Evolutionary conservation across 1,140 invertebrate genomes (phyloP).

Genomic region (Drosophila repleta): DNA sequence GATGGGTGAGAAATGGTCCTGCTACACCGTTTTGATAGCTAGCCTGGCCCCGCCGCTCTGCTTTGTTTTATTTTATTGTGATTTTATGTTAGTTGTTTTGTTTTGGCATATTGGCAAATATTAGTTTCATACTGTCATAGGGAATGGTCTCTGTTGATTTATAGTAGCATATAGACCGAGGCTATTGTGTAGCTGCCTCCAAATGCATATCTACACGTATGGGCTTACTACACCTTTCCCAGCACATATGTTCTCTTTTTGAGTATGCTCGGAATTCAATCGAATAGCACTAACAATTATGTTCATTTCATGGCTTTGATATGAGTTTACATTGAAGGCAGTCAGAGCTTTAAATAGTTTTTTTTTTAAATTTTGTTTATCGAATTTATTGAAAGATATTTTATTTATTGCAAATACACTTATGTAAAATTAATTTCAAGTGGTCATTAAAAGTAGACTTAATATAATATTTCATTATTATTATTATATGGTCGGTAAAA

Average conservation of each 20-base stretch:
- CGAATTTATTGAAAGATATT: constrained; percentile 6
- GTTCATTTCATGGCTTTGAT: too few species aligned
- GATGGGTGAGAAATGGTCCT: constrained; percentile 33
- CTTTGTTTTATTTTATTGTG: constrained; percentile 72
- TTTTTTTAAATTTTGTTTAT: not conserved
- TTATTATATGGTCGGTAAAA: not conserved
- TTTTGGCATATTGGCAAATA: constrained; percentile 70
- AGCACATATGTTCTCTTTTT: too few species aligned
- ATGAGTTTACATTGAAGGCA: too few species aligned
- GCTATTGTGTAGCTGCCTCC: not conserved
- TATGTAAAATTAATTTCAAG: not conserved
- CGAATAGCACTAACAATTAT: too few species aligned
- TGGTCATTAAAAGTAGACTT: constrained; percentile 1
- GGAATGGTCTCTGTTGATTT: constrained; percentile 61
- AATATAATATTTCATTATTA: constrained; percentile 7
- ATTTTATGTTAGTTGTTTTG: constrained; percentile 71
- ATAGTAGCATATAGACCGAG: constrained; percentile 9
- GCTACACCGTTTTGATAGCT: constrained; percentile 13
- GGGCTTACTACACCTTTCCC: too few species aligned
- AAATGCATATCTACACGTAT: too few species aligned
- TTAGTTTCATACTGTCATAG: constrained; percentile 56
- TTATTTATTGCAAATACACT: not conserved
- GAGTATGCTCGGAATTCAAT: too few species aligned
- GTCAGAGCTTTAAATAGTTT: too few species aligned
- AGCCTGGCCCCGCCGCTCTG: constrained; percentile 15